Percentiles rank a stretch among this genome's conserved stretches.
phyloP scores from a whole-genome alignment of 2,797 vertebrate genomes.

The Gymnoscopelus microlampas region DNA sequence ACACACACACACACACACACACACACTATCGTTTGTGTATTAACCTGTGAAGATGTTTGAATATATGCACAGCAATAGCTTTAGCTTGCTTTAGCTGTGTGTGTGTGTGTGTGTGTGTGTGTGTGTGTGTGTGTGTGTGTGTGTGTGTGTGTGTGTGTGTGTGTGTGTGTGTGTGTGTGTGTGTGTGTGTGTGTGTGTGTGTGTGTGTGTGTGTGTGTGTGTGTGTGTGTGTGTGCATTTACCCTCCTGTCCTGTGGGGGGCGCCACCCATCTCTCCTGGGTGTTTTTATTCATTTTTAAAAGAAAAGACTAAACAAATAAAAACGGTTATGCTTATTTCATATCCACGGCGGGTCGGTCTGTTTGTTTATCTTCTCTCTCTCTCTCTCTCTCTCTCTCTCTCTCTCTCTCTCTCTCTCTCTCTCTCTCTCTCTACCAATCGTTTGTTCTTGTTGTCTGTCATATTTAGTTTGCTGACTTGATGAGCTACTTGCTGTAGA shows the following conservation, averaged over 20 bases:
- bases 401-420: no score
- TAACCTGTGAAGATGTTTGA: no score
- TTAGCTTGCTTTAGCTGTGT: no score
- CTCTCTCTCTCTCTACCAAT: not conserved
- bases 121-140: slow-evolving; percentile 9
- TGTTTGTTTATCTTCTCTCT: no score
- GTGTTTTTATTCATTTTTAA: slow-evolving; percentile 5
- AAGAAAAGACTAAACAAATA: no score
- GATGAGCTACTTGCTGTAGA: slow-evolving; percentile 76
- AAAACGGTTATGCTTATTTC: not conserved
- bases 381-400: no score
- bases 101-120: slow-evolving; percentile 16
- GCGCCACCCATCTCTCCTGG: no score
- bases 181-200: not conserved
- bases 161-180: no score
- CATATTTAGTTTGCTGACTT: slow-evolving; percentile 78
- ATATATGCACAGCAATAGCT: no score
- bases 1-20: no score
- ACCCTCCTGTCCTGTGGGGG: not conserved
- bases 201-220: not conserved
- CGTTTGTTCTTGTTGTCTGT: slow-evolving; percentile 74
- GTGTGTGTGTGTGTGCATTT: not conserved
- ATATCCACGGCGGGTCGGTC: no score
- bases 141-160: slow-evolving; percentile 11
- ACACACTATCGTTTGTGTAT: no score